Evolutionary conservation across 2,888 invertebrate genomes (phyloP), one percentile per base, ranked within the genome.

Genomic region (Xestia xanthographa): DNA sequence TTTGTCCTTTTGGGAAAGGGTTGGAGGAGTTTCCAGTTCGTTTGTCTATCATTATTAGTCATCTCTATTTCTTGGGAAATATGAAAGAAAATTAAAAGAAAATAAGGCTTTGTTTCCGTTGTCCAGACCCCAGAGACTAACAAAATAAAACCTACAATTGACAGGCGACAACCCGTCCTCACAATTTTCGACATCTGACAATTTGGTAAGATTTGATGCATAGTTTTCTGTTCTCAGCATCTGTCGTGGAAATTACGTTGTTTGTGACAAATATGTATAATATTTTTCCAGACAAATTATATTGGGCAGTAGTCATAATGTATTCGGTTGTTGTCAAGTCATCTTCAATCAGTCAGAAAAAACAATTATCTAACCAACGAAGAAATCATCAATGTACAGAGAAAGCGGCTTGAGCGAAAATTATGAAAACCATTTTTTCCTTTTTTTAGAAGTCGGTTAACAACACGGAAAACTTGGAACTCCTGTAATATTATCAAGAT

Each of bases 11-110:
- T 66, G 45, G 8, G n/a, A 45, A 70, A 8, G 41, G 43, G 41
- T 63, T n/a, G 6, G 22, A 43, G 66, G 66, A 34, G 12, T 34
- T 65, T 70, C 43, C 66, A 20, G 34, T n/a, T 63, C 43, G 65
- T 43, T 70, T 45, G 34, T 34, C n/a, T 34, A 34, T 66, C 12
- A 11, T 66, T 70, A 43, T 43, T 34, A 34, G n/a, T 12, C 20
- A 45, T 45, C 34, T 34, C 20, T 45, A 6, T 45, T 70, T 63
- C 41, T 69, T 69, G 22, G 41, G 9, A 43, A 29, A 63, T 5
- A 29, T 1, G 5, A 43, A 41, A 43, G 2, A 17, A 60, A 17
- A 69, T 62, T 1, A 41, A 22, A 5, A 62, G 8, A 41, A 6
- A 45, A 66, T 29, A 45, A 66, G 45, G 45, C 45, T 45, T 1